Conservation (phyloP, 2,113 vertebrate genomes). For the Chaenocephalus aceratus region DNA sequence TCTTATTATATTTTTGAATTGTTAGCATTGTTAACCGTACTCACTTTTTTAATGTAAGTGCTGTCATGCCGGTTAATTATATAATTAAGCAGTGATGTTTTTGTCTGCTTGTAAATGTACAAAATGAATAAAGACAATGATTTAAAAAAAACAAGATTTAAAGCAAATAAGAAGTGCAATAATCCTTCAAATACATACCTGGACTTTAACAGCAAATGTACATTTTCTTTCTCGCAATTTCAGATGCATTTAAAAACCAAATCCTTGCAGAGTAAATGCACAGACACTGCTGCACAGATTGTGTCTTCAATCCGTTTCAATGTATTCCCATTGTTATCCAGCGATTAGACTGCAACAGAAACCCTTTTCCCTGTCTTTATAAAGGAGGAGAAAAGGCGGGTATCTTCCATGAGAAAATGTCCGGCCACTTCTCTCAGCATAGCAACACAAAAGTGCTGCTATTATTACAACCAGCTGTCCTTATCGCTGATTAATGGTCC, state of each 20-base stretch:
- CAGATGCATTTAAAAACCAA: neutral
- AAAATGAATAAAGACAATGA: neutral
- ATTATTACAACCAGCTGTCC: slow-evolving; percentile 58
- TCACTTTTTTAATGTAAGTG: too few relatives aligned
- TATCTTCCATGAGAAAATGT: slow-evolving; percentile 66
- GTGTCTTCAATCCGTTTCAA: slow-evolving; percentile 12
- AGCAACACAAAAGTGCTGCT: slow-evolving; percentile 54
- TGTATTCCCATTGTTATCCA: slow-evolving; percentile 12
- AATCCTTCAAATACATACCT: slow-evolving; percentile 18
- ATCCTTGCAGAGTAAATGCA: neutral
- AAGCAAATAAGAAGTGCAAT: neutral
- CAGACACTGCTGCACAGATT: neutral
- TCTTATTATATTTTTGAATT: too few relatives aligned
- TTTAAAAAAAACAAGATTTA: neutral
- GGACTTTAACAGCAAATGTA: neutral
- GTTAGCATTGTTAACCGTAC: too few relatives aligned
- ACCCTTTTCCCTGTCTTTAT: slow-evolving; percentile 10
- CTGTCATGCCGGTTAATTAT: too few relatives aligned
- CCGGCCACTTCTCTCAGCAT: slow-evolving; percentile 15
- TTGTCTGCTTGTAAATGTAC: too few relatives aligned
- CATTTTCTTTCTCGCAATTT: neutral
- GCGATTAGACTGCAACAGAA: neutral
- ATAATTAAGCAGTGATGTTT: too few relatives aligned
- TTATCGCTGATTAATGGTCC: slow-evolving; percentile 49
- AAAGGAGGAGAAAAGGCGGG: slow-evolving; percentile 17